Base-by-base conservation (phyloP, 2,888 invertebrate genomes). In the Desoria tigrina region DNA sequence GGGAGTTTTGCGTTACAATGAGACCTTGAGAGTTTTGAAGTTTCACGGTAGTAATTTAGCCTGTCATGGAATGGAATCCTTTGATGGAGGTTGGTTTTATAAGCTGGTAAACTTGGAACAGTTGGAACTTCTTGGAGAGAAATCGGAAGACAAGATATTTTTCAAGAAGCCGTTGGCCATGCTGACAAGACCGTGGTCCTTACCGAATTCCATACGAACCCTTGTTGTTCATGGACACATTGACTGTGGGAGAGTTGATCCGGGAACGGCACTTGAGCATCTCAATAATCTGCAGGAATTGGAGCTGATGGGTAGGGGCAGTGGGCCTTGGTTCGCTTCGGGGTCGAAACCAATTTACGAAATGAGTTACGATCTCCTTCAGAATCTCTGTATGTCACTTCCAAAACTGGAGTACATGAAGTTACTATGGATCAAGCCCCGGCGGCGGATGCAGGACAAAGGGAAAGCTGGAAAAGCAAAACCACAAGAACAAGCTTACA, bases 11-110 rank as follows among this genome's bases (percentile, higher is more conserved):
- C 3, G 18, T 18, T 28, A 28, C 26, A 55, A 55, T 32, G 24
- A 28, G 6, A 55, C n/a, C n/a, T 18, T 55, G 32, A 32, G 18
- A 32, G 32, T 55, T 9, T 21, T 55, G 14, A 26, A 32, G 18
- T 55, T 55, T 6, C 28, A 55, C 18, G 55, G 28, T 14, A 28
- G 7, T 14, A 4, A 3, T 18, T 27, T 26, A 4, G 28, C 55
- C 16, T 55, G 28, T 9, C 26, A 55, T 55, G 55, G 55, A n/a
- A 55, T 55, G 55, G 55, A 55, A n/a, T 28, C 55, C 7, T 55
- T 55, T 55, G 55, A 55, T 32, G 55, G 55, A 18, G 28, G n/a
- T 7, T 57, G 56, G 56, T 57, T 57, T 7, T 18, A 57, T 23
- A 23, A 24, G 4, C 24, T 57, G 7, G 26, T 37, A 2, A 57